A percentile compares a stretch with the other conserved stretches of the same genome.
Conservation (phyloP, 1,140 invertebrate genomes). For the Sinonovacula constricta region DNA sequence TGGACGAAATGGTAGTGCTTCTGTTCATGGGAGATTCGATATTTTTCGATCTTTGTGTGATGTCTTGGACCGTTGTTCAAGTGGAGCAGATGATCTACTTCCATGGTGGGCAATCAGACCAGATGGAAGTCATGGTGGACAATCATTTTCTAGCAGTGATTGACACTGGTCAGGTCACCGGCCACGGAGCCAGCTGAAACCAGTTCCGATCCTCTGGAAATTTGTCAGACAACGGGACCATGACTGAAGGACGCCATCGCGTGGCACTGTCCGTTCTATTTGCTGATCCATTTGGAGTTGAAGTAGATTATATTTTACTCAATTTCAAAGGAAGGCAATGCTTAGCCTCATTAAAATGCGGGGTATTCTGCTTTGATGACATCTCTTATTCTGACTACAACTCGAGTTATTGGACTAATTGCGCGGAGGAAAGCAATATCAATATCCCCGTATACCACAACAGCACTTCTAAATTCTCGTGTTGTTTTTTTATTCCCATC, state of each 20-base stretch:
- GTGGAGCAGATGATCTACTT: slow-evolving; percentile 14
- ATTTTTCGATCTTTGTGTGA: slow-evolving; percentile 30
- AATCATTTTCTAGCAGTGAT: not conserved
- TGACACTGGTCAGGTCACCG: slow-evolving; percentile 1
- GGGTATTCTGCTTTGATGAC: slow-evolving; percentile 37
- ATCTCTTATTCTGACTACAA: not conserved
- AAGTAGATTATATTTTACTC: slow-evolving; percentile 32
- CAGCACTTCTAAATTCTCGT: too few species aligned
- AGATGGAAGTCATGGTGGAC: slow-evolving; percentile 16
- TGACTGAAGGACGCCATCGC: slow-evolving; percentile 6
- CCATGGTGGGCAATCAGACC: slow-evolving; percentile 25
- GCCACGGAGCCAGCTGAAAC: slow-evolving; percentile 23
- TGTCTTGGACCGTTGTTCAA: not conserved
- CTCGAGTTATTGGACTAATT: too few species aligned
- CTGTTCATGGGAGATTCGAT: slow-evolving; percentile 12
- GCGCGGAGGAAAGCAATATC: too few species aligned
- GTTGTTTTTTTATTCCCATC: too few species aligned
- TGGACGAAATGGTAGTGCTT: slow-evolving; percentile 18
- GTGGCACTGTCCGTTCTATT: not conserved
- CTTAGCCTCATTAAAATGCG: slow-evolving; percentile 2
- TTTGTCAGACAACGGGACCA: too few species aligned
- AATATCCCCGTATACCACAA: too few species aligned
- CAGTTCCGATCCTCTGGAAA: not conserved
- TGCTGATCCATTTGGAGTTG: slow-evolving; percentile 33
- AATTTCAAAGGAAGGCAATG: not conserved